Base-by-base conservation (phyloP, 2,888 invertebrate species). In the Hipparchia semele region DNA sequence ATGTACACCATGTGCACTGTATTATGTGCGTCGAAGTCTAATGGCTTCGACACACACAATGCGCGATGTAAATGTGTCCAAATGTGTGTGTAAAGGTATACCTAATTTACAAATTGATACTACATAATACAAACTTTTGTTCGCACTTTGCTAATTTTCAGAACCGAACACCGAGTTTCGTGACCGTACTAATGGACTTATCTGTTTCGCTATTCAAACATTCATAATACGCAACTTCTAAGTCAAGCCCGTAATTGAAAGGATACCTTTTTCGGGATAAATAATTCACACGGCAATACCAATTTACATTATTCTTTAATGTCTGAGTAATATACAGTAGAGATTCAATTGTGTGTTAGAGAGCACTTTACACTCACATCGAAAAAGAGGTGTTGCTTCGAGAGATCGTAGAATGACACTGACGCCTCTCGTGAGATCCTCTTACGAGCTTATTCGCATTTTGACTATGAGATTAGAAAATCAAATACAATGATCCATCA, bases 161-260 rank as follows among this genome's bases (percentile, higher is more conserved):
- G 13, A 76, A 61, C 67, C 61, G 75, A 71, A 73, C 33, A 70
- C 72, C 33, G 51, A 53, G 65, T 53, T 65, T 53, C 76, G 77
- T 80, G 78, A 76, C 78, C 77, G 75, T 75, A 61, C 77, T 80
- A 80, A 80, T 81, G 77, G 80, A 80, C 76, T 79, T 79, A 80
- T 81, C 80, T 79, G 78, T 80, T 79, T 78, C 0, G 23, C 78
- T 75, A 81, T 80, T 80, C 79, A 80, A 81, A 81, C 79, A 80
- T 81, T 81, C 78, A 81, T 80, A 80, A 82, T 81, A 81, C 76
- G 76, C 77, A 78, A 80, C 77, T 79, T 75, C 76, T 76, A 76
- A 80, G 84, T 85, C 83, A 82, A 81, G 80, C 80, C 81, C 81
- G 80, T 88, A 89, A 88, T 88, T 88, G 85, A 87, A 87, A 84